phyloP scores from a whole-genome alignment of 2,797 vertebrate genomes.

The Percopsis omiscomaycus region DNA sequence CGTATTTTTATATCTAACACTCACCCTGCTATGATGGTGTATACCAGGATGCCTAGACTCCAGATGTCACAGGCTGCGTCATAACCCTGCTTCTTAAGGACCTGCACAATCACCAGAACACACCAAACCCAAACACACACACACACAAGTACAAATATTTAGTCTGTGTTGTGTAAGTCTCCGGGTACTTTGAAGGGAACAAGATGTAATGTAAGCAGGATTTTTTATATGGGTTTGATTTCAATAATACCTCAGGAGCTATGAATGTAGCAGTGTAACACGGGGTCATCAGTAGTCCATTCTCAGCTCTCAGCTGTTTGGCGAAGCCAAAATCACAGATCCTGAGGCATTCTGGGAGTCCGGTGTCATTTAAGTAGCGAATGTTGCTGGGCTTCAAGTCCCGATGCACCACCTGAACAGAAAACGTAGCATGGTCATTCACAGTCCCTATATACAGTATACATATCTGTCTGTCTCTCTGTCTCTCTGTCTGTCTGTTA shows the following conservation, averaged over 20 bases:
- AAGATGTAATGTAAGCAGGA: not conserved
- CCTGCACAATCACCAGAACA: slow-evolving; percentile 69
- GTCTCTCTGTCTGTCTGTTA: slow-evolving; percentile 51
- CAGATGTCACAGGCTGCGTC: slow-evolving; percentile 98
- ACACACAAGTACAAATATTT: slow-evolving; percentile 3
- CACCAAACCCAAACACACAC: slow-evolving; percentile 1
- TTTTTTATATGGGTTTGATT: not conserved
- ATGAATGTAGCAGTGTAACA: slow-evolving; percentile 98
- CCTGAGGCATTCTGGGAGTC: slow-evolving; percentile 89
- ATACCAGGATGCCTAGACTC: slow-evolving; percentile 92
- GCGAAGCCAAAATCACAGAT: slow-evolving; percentile 95
- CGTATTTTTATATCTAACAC: slow-evolving; percentile 22
- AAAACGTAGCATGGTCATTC: not conserved
- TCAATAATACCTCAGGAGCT: slow-evolving; percentile 86
- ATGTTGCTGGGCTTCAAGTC: slow-evolving; percentile 97
- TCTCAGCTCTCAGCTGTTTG: slow-evolving; percentile 94
- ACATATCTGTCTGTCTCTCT: not conserved
- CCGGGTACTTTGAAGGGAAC: not conserved
- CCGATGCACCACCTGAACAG: slow-evolving; percentile 89
- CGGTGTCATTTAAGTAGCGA: slow-evolving; percentile 89
- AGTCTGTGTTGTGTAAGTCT: not conserved
- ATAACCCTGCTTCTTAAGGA: slow-evolving; percentile 93
- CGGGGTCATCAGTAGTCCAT: slow-evolving; percentile 94
- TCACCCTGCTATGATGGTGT: slow-evolving; percentile 96
- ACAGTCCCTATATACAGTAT: not conserved